Evolutionary conservation across 1,140 invertebrate species (phyloP).

Genomic region (Elymnias hypermnestra): DNA sequence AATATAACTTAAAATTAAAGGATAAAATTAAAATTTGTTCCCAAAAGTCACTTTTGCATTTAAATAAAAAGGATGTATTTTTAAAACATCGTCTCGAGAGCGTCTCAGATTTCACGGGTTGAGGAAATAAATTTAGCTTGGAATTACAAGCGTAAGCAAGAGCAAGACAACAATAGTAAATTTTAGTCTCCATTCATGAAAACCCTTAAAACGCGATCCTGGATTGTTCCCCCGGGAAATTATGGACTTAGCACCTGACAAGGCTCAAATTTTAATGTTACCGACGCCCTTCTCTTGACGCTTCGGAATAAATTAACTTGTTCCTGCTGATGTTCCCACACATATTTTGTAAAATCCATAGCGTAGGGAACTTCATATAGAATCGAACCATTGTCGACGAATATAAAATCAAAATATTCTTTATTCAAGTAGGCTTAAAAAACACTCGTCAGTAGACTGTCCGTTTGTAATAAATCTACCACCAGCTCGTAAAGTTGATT

Average conservation of each 20-base stretch:
- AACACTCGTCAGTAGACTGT: too few species aligned
- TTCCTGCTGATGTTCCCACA: slow-evolving; percentile 6
- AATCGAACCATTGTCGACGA: too few species aligned
- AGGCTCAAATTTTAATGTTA: slow-evolving; percentile 71
- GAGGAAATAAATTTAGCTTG: slow-evolving; percentile 16
- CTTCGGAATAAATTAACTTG: slow-evolving; percentile 62
- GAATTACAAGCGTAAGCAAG: slow-evolving; percentile 10
- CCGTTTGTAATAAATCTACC: too few species aligned
- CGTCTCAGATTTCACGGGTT: slow-evolving; percentile 24
- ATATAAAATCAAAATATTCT: too few species aligned
- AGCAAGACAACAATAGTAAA: slow-evolving; percentile 39
- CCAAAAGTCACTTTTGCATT: background rate
- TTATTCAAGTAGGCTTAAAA: too few species aligned
- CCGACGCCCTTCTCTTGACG: slow-evolving; percentile 32
- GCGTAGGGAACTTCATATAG: too few species aligned
- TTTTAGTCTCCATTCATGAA: slow-evolving; percentile 61
- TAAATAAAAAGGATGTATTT: background rate
- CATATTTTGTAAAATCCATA: slow-evolving; percentile 4
- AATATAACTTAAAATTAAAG: too few species aligned
- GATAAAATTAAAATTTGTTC: background rate
- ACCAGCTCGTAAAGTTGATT: too few species aligned
- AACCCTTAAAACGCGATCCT: slow-evolving; percentile 69
- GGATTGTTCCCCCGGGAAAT: slow-evolving; percentile 69
- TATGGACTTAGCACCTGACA: slow-evolving; percentile 74
- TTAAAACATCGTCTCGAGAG: too few species aligned